These are phyloP conservation scores for Campoplex capitator DNA, from an alignment of 2,888 invertebrate species.

Conservation along the genomic window DNA sequence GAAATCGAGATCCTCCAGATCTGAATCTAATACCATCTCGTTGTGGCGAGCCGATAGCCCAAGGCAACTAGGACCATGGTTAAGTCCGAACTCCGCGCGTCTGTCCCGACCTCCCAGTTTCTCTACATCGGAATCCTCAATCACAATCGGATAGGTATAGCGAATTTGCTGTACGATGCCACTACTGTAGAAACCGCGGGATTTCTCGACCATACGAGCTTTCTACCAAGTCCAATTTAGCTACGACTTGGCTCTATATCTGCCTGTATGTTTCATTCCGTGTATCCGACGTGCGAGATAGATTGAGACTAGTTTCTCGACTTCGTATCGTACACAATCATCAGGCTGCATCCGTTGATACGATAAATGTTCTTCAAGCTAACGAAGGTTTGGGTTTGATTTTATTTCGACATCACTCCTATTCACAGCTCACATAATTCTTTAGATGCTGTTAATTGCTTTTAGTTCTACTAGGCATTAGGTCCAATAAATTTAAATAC, in stretches of 20 bases:
- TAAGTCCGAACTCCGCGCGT: constrained; percentile 22
- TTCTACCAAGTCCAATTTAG: constrained; percentile 45
- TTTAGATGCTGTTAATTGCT: neutral
- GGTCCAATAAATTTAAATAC: neutral
- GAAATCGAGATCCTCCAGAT: constrained; percentile 47
- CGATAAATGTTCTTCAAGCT: neutral
- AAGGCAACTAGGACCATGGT: constrained; percentile 35
- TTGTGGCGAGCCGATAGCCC: constrained; percentile 36
- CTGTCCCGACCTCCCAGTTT: neutral
- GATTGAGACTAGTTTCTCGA: constrained; percentile 46
- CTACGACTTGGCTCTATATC: constrained; percentile 26
- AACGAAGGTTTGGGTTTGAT: neutral
- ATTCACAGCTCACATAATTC: neutral
- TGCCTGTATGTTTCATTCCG: constrained; percentile 19
- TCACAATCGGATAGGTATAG: constrained; percentile 45
- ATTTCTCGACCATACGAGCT: constrained; percentile 48
- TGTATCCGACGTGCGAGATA: constrained; percentile 40
- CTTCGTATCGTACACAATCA: constrained; percentile 15
- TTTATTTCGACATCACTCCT: neutral
- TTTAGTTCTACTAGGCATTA: neutral
- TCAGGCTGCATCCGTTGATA: neutral
- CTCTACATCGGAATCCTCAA: constrained; percentile 46
- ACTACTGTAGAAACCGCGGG: constrained; percentile 48
- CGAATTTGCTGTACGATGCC: constrained; percentile 31
- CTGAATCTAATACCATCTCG: constrained; percentile 58